phyloP scores from a whole-genome alignment of 2,888 invertebrate genomes.

The Agrotis exclamationis region DNA sequence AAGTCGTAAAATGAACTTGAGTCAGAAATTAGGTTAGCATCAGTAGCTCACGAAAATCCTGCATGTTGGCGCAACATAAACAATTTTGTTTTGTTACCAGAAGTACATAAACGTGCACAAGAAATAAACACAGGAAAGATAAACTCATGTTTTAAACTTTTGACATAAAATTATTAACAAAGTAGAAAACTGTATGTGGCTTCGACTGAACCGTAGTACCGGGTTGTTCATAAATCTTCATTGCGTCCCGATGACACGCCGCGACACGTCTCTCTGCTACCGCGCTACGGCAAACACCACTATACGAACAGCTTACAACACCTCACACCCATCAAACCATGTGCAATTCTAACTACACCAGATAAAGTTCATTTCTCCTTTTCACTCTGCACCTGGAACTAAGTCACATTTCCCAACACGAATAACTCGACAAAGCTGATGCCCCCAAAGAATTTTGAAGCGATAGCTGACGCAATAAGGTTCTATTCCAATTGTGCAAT shows the following conservation, averaged over 20 bases:
- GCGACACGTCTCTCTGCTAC: slow-evolving; percentile 90
- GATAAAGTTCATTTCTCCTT: slow-evolving; percentile 57
- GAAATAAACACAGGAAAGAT: slow-evolving; percentile 66
- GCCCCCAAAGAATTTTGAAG: slow-evolving; percentile 74
- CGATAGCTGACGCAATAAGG: slow-evolving; percentile 75
- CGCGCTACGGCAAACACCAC: slow-evolving; percentile 78
- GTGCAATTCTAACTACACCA: slow-evolving; percentile 58
- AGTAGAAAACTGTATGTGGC: slow-evolving; percentile 81
- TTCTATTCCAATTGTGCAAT: slow-evolving; percentile 72
- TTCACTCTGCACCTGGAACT: slow-evolving; percentile 65
- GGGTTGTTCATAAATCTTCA: slow-evolving; percentile 90
- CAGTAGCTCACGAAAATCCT: slow-evolving; percentile 54
- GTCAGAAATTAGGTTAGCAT: slow-evolving; percentile 57
- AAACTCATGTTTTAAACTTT: slow-evolving; percentile 69
- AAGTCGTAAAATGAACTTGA: slow-evolving; percentile 53
- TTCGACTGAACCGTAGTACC: slow-evolving; percentile 81
- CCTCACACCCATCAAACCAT: slow-evolving; percentile 56
- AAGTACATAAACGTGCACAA: slow-evolving; percentile 66
- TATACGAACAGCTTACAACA: slow-evolving; percentile 74
- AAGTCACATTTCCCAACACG: slow-evolving; percentile 80
- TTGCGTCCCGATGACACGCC: slow-evolving; percentile 90
- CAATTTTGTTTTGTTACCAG: slow-evolving; percentile 58
- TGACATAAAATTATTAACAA: slow-evolving; percentile 78
- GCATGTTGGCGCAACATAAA: slow-evolving; percentile 60
- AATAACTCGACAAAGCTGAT: slow-evolving; percentile 77